These are phyloP conservation scores for Siniperca knerii DNA, from an alignment of 2,113 vertebrate species.

Conservation along the genomic window DNA sequence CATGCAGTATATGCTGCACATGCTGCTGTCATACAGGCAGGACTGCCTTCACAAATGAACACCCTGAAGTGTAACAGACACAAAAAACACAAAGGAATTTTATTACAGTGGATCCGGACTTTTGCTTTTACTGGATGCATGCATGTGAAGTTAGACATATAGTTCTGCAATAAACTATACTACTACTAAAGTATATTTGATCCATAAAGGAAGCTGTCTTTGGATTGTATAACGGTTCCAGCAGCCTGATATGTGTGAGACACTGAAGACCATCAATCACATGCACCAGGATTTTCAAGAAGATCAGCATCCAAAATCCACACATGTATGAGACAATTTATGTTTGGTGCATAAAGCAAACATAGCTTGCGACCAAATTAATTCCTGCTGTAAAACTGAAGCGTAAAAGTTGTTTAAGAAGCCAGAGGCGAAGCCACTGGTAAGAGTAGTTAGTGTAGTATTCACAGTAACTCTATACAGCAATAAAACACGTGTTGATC, in stretches of 20 bases:
- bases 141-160: neutral
- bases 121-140: neutral
- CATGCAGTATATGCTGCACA: constrained; percentile 61
- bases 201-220: constrained; percentile 24
- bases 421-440: neutral
- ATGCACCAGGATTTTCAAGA: neutral
- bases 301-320: constrained; percentile 32
- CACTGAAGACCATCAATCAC: constrained; percentile 14
- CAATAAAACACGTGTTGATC: constrained; percentile 49
- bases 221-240: constrained; percentile 3
- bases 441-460: constrained; percentile 3
- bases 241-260: constrained; percentile 9
- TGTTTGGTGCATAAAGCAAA: constrained; percentile 34
- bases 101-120: neutral
- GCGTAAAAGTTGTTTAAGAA: constrained; percentile 15
- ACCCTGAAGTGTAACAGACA: constrained; percentile 15
- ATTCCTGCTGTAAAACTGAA: constrained; percentile 34
- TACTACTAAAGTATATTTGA: neutral
- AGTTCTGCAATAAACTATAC: neutral
- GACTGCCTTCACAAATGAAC: constrained; percentile 36
- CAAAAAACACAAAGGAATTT: constrained; percentile 22
- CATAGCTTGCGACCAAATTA: constrained; percentile 21
- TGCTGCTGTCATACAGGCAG: constrained; percentile 62
- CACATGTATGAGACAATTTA: constrained; percentile 42
- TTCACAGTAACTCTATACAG: constrained; percentile 32